A percentile compares a stretch with the other conserved stretches of the same genome.
phyloP scores from a whole-genome alignment of 2,113 vertebrate genomes.

The Andinoacara biseriatus region DNA sequence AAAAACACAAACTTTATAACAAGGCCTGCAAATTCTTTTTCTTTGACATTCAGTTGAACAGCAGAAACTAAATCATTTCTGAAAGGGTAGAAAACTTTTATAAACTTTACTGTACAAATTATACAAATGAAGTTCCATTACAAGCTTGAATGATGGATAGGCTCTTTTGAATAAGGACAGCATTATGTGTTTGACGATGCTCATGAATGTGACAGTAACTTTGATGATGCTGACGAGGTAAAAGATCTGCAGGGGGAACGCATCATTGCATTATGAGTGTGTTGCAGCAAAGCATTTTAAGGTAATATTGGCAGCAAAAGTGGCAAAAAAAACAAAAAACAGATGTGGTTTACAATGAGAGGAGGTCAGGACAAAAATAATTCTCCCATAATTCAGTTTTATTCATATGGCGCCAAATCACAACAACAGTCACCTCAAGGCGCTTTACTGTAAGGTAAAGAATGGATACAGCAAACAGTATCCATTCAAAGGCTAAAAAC shows the following conservation, averaged over 20 bases:
- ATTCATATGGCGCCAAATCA: too few species aligned
- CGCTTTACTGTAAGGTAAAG: too few species aligned
- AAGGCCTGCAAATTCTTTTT: constrained; percentile 83
- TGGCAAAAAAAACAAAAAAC: neutral
- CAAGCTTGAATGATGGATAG: constrained; percentile 72
- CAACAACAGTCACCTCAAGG: too few species aligned
- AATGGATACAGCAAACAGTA: neutral
- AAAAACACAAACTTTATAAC: constrained; percentile 87
- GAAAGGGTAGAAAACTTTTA: constrained; percentile 95
- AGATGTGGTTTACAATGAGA: neutral
- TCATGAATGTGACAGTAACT: neutral
- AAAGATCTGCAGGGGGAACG: neutral
- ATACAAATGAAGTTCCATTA: constrained; percentile 84
- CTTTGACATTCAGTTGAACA: constrained; percentile 87
- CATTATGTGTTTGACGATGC: constrained; percentile 23
- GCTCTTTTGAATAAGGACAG: constrained; percentile 60
- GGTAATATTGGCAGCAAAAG: constrained; percentile 2
- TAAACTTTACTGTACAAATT: constrained; percentile 98
- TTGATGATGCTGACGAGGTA: constrained; percentile 26
- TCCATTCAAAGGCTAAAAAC: constrained; percentile 22
- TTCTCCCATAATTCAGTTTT: neutral
- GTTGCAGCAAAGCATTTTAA: constrained; percentile 43
- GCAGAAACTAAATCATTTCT: constrained; percentile 91
- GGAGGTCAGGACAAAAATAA: constrained; percentile 36
- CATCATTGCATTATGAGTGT: constrained; percentile 23